Conservation (phyloP, 2,113 vertebrate species). For the Pollachius pollachius region DNA sequence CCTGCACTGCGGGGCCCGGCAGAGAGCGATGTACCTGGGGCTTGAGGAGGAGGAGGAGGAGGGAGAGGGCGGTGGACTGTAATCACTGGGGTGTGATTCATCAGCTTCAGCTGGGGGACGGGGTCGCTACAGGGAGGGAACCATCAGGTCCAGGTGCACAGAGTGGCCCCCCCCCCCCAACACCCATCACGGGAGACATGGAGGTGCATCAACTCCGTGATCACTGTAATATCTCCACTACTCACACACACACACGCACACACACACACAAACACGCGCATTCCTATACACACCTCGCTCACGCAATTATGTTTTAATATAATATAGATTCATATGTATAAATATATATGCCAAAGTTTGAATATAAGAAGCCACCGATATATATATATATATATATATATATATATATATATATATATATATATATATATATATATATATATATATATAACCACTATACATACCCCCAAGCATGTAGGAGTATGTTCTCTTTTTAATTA, state of each 20-base stretch:
- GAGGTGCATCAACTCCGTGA: neutral
- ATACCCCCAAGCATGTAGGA: too few relatives aligned
- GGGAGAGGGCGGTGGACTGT: conserved; percentile 60
- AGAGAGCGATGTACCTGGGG: conserved; percentile 65
- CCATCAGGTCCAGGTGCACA: conserved; percentile 59
- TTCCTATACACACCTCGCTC: neutral
- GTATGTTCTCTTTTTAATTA: too few relatives aligned
- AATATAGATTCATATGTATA: neutral
- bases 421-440: neutral
- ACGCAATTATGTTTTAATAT: neutral
- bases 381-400: neutral
- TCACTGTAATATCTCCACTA: too few relatives aligned
- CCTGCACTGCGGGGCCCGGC: conserved; percentile 41
- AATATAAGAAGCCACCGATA: too few relatives aligned
- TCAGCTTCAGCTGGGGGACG: conserved; percentile 44
- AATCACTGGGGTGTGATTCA: conserved; percentile 72
- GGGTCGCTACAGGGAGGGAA: conserved; percentile 30
- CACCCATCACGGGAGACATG: conserved; percentile 13
- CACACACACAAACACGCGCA: conserved; percentile 6
- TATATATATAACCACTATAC: neutral
- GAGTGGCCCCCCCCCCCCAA: neutral
- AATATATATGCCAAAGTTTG: neutral
- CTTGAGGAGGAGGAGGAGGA: conserved; percentile 55
- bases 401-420: neutral
- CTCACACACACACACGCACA: conserved; percentile 4